Percentiles rank a stretch among this genome's conserved stretches.
These are phyloP conservation scores for Heliconius ismenius DNA, from an alignment of 2,888 invertebrate species.

Conservation along the genomic window DNA sequence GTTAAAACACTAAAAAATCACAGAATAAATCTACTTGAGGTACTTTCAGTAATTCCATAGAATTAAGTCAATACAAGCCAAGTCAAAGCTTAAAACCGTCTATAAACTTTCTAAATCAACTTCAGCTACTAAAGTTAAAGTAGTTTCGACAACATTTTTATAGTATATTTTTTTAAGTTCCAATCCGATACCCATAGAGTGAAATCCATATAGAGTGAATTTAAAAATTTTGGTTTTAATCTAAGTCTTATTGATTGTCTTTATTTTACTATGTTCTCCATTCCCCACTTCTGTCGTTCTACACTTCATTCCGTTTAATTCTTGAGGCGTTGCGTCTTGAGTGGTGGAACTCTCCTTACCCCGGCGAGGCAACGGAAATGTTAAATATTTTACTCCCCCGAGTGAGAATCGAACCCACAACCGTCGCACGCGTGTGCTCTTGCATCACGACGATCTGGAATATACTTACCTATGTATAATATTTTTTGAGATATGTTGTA, in stretches of 20 bases:
- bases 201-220: no score
- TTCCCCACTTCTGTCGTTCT: no score
- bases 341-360: background rate
- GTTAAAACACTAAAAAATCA: no score
- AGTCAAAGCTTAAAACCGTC: conserved; percentile 13
- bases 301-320: background rate
- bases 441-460: background rate
- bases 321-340: background rate
- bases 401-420: background rate
- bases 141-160: background rate
- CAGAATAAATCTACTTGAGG: background rate
- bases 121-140: background rate
- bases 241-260: no score
- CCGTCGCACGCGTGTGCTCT: background rate
- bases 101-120: conserved; percentile 14
- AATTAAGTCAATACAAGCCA: conserved; percentile 2
- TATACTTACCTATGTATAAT: no score
- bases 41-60: background rate
- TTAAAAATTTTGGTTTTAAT: no score
- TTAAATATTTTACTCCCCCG: no score
- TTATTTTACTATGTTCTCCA: background rate
- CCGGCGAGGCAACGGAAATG: no score
- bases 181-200: background rate
- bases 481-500: no score
- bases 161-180: background rate